phyloP scores from a whole-genome alignment of 1,140 invertebrate genomes.

The Leptopilina clavipes region DNA sequence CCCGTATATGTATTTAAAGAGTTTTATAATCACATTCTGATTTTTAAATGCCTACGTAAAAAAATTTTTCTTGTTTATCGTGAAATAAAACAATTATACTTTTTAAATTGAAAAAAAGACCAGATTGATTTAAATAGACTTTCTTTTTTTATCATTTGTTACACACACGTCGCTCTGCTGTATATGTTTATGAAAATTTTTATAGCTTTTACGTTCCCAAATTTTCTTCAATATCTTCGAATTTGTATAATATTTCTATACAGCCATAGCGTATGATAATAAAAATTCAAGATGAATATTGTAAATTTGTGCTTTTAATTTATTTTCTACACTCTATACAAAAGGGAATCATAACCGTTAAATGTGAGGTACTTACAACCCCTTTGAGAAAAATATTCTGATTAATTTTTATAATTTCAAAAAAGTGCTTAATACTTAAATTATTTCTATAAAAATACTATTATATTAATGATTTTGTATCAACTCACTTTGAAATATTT shows the following conservation, averaged over 20 bases:
- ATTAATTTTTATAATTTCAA: too few species aligned
- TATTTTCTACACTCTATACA: too few species aligned
- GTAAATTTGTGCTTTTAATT: background rate
- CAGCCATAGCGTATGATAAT: constrained; percentile 68
- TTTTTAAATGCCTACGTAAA: background rate
- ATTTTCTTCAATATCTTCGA: constrained; percentile 58
- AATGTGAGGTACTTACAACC: too few species aligned
- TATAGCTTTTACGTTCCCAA: constrained; percentile 58
- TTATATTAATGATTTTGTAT: too few species aligned
- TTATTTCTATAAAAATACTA: too few species aligned
- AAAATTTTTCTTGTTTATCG: background rate
- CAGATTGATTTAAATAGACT: background rate
- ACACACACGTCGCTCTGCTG: constrained; percentile 20
- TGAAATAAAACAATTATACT: background rate
- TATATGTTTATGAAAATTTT: constrained; percentile 33
- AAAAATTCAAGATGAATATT: constrained; percentile 62
- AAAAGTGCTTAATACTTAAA: too few species aligned
- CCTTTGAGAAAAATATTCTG: too few species aligned
- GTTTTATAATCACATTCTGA: background rate
- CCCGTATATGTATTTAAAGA: constrained; percentile 9
- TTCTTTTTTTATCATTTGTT: constrained; percentile 17
- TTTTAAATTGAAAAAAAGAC: constrained; percentile 25
- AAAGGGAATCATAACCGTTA: too few species aligned
- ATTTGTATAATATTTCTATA: constrained; percentile 73
- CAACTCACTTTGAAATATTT: too few species aligned